phyloP scores from a whole-genome alignment of 1,140 invertebrate genomes.

The Heterodera schachtii region DNA sequence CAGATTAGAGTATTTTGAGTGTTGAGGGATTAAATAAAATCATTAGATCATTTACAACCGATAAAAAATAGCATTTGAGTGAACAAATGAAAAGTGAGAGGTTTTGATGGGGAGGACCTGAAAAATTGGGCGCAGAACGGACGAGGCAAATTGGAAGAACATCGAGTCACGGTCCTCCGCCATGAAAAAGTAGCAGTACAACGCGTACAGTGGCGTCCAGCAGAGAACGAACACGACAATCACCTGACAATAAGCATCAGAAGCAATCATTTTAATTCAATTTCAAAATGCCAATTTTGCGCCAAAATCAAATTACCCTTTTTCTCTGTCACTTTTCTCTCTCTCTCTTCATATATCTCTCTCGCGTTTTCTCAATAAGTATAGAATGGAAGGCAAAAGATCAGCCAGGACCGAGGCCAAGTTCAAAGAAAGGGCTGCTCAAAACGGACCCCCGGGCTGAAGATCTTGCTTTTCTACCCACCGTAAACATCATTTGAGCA shows the following conservation, averaged over 20 bases:
- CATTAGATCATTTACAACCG: too few relatives aligned
- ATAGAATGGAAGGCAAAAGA: too few relatives aligned
- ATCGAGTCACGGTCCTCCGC: constrained; percentile 45
- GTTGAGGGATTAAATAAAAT: too few relatives aligned
- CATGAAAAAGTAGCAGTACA: constrained; percentile 55
- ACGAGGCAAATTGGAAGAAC: constrained; percentile 56
- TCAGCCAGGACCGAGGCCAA: too few relatives aligned
- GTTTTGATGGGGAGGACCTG: not conserved
- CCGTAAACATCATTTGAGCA: constrained; percentile 91
- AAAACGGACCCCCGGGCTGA: too few relatives aligned
- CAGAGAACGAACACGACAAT: constrained; percentile 80
- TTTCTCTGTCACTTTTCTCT: not conserved
- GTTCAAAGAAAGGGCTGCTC: too few relatives aligned
- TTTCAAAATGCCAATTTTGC: not conserved
- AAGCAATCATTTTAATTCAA: not conserved
- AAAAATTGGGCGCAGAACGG: constrained; percentile 75
- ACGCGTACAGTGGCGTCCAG: constrained; percentile 86
- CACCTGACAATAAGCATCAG: not conserved
- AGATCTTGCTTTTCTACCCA: too few relatives aligned
- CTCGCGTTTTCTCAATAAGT: too few relatives aligned
- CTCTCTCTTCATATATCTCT: too few relatives aligned
- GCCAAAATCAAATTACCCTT: not conserved
- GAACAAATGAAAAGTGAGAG: not conserved
- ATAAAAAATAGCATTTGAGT: too few relatives aligned
- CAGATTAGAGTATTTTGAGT: too few relatives aligned